phyloP scores from a whole-genome alignment of 2,113 vertebrate species.

The Alligator mississippiensis region DNA sequence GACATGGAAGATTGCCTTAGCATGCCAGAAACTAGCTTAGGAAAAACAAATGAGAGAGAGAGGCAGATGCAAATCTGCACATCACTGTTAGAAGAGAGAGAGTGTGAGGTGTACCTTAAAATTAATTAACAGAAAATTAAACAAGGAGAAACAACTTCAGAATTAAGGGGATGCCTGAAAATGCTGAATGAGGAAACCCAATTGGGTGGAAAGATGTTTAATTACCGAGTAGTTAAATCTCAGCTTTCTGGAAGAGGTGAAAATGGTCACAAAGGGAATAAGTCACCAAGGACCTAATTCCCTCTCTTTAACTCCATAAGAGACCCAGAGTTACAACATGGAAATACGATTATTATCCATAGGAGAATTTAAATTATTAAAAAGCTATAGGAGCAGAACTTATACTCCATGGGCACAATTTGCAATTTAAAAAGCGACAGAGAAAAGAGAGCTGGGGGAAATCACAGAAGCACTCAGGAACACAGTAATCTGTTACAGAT shows the following conservation, averaged over 20 bases:
- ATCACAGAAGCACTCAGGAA: not conserved
- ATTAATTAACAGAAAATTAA: not conserved
- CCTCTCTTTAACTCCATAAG: not conserved
- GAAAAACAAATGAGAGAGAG: not conserved
- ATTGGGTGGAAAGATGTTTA: not conserved
- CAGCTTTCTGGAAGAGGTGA: not conserved
- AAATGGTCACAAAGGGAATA: no score
- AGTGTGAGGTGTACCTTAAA: not conserved
- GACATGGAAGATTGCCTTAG: slow-evolving; percentile 2
- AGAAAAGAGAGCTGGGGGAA: not conserved
- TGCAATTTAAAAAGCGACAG: not conserved
- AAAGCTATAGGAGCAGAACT: not conserved
- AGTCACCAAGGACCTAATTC: not conserved
- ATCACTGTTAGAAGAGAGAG: not conserved
- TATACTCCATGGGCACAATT: not conserved
- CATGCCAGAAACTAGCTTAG: not conserved
- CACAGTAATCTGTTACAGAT: not conserved
- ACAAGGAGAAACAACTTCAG: not conserved
- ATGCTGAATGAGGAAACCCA: not conserved
- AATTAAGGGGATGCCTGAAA: slow-evolving; percentile 18
- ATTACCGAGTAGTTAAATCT: not conserved
- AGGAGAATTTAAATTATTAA: not conserved
- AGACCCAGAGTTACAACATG: not conserved
- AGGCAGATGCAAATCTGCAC: not conserved
- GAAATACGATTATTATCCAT: not conserved